Evolutionary conservation across 2,888 invertebrate species (phyloP).

Genomic region (Chrysotoxum bicinctum): DNA sequence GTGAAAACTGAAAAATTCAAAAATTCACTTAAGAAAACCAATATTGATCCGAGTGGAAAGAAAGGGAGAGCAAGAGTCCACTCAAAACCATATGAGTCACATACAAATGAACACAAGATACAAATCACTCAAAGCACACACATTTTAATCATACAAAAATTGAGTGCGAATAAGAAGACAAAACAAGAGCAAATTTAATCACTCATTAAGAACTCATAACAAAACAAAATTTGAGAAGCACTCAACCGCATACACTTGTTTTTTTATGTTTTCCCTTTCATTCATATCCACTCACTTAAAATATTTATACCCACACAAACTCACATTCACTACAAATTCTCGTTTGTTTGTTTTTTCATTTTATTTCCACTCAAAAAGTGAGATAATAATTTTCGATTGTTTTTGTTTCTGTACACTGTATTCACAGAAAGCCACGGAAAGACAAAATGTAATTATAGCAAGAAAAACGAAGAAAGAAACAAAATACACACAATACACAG

Average conservation of each 20-base stretch:
- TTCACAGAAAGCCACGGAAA: conserved; percentile 42
- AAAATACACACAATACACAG: conserved; percentile 30
- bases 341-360: background rate
- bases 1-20: conserved; percentile 27
- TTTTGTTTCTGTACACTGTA: conserved; percentile 47
- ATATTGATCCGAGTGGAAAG: conserved; percentile 55
- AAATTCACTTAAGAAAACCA: conserved; percentile 33
- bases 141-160: background rate
- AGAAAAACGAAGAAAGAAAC: conserved; percentile 39
- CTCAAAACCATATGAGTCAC: background rate
- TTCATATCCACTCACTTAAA: conserved; percentile 42
- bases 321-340: background rate
- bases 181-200: background rate
- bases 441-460: conserved; percentile 49
- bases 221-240: background rate
- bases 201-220: background rate
- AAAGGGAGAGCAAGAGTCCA: background rate
- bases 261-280: conserved; percentile 63
- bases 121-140: background rate
- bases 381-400: conserved; percentile 19
- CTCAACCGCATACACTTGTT: conserved; percentile 16
- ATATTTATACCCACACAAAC: background rate
- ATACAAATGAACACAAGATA: background rate
- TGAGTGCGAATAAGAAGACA: background rate
- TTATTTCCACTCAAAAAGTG: background rate